Evolutionary conservation across 2,888 invertebrate genomes (phyloP), one percentile per base, ranked within the genome.

Genomic region (Lasius platythorax): DNA sequence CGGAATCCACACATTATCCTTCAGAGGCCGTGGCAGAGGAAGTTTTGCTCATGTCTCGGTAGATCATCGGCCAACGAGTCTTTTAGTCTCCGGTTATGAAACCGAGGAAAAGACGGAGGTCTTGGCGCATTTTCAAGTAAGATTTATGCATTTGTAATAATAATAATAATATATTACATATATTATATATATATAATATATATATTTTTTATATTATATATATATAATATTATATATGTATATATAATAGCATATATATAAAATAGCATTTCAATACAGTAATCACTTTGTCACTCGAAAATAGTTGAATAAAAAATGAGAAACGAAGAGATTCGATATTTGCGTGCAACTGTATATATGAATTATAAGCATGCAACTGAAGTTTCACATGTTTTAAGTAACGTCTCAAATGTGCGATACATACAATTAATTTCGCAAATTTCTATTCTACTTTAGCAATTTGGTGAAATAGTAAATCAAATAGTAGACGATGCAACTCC

Each of bases 21-120:
- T 89, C 15, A 90, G 93, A 40, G 91, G 93, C 28, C 92, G 94
- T 83, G 94, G 94, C 46, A 93, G 95, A 61, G 95, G 95, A 50
- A 93, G 95, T 76, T 94, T 93, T 74, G 90, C 94, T 67, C 96
- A 96, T 85, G 96, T 97, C 79, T 96, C 97, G 15, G 97, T 98
- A 58, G 99, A 99, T 95, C 97, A 98, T 90, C 95, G 99, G 82
- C 98, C 99, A 1, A 97, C 98, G 3, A 97, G 98, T 85, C 96
- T 99, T 83, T 96, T 98, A 85, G 97, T 99, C 72, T 98, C 98
- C 6, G 99, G 99, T 23, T 99, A 98, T 95, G 97, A 97, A 92
- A 96, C 96, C 15, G 98, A 98, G 87, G 98, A 98, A 91, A 96
- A 98, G 88, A 97, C 97, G 43, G 97, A 97, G 56, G 96, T 99